A percentile compares a stretch with the other conserved stretches of the same genome.
Conservation (phyloP, 2,888 invertebrate genomes). For the Papilio gigon region DNA sequence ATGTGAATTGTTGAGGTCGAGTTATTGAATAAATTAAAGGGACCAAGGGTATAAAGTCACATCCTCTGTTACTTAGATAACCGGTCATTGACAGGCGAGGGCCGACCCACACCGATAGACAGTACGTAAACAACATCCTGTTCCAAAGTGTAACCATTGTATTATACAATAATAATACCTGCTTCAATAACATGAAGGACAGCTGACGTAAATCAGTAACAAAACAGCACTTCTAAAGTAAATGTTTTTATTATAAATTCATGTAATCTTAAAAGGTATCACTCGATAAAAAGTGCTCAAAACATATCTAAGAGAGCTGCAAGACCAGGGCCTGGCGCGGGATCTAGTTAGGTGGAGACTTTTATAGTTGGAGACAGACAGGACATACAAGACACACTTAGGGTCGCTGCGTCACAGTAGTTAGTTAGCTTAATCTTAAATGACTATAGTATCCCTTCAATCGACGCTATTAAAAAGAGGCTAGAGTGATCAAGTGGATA, state of each 20-base stretch:
- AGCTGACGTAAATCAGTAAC: not conserved
- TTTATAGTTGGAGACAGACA: no score
- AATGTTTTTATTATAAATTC: not conserved
- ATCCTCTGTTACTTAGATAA: conserved; percentile 20
- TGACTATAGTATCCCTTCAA: no score
- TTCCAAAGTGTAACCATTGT: conserved; percentile 7
- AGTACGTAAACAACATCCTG: conserved; percentile 16
- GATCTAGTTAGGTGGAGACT: no score
- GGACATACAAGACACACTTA: no score
- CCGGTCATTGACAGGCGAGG: conserved; percentile 26
- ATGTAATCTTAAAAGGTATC: not conserved
- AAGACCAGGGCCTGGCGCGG: no score
- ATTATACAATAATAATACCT: conserved; percentile 4
- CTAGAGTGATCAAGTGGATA: no score
- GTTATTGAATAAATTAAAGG: conserved; percentile 3
- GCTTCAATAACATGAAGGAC: not conserved
- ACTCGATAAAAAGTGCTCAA: no score
- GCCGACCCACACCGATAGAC: not conserved
- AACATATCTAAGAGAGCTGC: no score
- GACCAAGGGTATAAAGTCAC: conserved; percentile 22
- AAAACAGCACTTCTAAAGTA: not conserved
- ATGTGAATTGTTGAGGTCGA: not conserved
- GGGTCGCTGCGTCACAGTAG: no score
- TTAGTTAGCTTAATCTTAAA: no score
- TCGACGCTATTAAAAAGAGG: no score